Conservation (phyloP, 1,140 invertebrate species). For the Harpegnathos saltator region DNA sequence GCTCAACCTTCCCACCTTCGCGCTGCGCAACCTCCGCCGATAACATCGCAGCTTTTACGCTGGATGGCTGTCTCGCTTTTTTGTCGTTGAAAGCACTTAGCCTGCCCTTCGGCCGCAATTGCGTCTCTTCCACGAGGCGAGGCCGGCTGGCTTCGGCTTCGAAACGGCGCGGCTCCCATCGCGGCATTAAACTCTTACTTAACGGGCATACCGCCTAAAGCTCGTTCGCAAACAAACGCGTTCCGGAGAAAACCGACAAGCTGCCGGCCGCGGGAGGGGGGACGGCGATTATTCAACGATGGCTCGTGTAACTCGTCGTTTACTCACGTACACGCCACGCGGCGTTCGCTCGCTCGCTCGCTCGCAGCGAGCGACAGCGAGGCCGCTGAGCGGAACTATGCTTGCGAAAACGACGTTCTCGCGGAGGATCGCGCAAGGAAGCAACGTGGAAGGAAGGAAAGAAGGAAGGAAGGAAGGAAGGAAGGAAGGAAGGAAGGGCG, state of each 20-base stretch:
- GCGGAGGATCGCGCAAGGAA: background rate
- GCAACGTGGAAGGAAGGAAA: too few relatives aligned
- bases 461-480: too few relatives aligned
- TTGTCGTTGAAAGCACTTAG: conserved; percentile 73
- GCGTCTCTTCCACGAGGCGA: conserved; percentile 66
- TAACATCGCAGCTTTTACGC: conserved; percentile 74
- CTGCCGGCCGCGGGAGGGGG: background rate
- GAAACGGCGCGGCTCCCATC: conserved; percentile 25
- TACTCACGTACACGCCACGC: too few relatives aligned
- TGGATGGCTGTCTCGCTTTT: conserved; percentile 66
- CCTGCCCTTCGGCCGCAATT: conserved; percentile 69
- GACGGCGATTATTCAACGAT: conserved; percentile 15
- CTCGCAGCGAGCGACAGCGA: too few relatives aligned
- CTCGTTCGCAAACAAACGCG: conserved; percentile 29
- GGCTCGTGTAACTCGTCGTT: conserved; percentile 11
- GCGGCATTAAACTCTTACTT: conserved; percentile 61
- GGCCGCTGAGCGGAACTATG: too few relatives aligned
- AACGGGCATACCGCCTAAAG: conserved; percentile 30
- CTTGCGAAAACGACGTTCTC: background rate
- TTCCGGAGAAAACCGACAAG: background rate
- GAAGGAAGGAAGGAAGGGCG: too few relatives aligned
- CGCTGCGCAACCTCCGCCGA: conserved; percentile 69
- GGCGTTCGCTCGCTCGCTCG: too few relatives aligned
- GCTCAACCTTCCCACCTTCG: conserved; percentile 68
- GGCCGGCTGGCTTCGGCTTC: conserved; percentile 32